phyloP scores from a whole-genome alignment of 2,113 vertebrate genomes.

The Tenrec ecaudatus region DNA sequence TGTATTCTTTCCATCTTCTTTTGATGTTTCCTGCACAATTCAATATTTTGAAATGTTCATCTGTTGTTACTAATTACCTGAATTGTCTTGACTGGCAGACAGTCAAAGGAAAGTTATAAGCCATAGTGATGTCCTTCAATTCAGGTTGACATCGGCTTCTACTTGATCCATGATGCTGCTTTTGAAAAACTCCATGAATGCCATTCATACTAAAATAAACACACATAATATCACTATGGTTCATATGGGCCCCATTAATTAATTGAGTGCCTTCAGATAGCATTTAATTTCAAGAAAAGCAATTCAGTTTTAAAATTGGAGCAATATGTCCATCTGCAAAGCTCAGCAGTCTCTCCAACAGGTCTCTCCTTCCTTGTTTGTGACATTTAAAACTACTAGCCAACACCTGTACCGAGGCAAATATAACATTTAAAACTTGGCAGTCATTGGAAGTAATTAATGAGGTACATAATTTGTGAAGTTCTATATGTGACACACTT shows the following conservation, averaged over 20 bases:
- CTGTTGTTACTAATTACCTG: conserved; percentile 44
- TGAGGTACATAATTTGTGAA: background rate
- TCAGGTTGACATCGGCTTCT: background rate
- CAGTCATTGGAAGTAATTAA: conserved; percentile 17
- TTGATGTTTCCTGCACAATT: too few species aligned
- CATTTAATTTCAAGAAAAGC: conserved; percentile 40
- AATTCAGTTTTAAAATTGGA: conserved; percentile 41
- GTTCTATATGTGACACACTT: background rate
- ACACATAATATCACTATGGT: background rate
- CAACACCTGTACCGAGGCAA: conserved; percentile 1
- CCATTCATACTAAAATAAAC: conserved; percentile 52
- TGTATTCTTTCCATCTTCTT: too few species aligned
- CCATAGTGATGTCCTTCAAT: too few species aligned
- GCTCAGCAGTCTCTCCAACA: background rate
- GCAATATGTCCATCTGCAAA: conserved; percentile 14
- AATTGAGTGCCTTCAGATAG: background rate
- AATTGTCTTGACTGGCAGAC: conserved; percentile 50
- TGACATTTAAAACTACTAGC: conserved; percentile 48
- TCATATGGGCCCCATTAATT: conserved; percentile 30
- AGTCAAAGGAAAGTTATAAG: conserved; percentile 52
- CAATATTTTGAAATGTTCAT: background rate
- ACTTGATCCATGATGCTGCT: background rate
- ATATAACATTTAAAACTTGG: background rate
- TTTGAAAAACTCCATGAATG: conserved; percentile 45
- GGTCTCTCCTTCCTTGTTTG: background rate